Conservation (phyloP, 23 tunicate genomes). For the Aplidium turbinatum region DNA sequence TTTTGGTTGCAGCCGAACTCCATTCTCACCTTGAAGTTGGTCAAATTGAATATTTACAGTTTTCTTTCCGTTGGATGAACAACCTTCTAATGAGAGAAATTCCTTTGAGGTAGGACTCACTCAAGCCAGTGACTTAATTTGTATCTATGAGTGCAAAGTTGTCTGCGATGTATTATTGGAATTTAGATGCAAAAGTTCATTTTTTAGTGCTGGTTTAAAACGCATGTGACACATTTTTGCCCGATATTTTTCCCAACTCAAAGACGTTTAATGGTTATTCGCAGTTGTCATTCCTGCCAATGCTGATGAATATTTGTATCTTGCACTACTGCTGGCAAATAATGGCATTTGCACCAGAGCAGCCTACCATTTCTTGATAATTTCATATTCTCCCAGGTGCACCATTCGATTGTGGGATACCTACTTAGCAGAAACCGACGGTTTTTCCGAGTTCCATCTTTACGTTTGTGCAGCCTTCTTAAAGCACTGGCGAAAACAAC, state of each 20-base stretch:
- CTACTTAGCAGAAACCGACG: constrained; percentile 93
- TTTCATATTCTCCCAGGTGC: constrained; percentile 67
- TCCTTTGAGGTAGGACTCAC: constrained; percentile 50
- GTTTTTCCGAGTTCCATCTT: constrained; percentile 88
- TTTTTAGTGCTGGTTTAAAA: too few relatives aligned
- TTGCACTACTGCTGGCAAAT: too few relatives aligned
- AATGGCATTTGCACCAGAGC: too few relatives aligned
- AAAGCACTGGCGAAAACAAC: constrained; percentile 89
- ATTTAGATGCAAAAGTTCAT: too few relatives aligned
- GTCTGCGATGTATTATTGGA: background rate
- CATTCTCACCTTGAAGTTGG: constrained; percentile 76
- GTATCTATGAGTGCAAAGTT: background rate
- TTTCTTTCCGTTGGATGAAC: constrained; percentile 99
- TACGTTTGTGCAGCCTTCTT: constrained; percentile 95
- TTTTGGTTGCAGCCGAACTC: constrained; percentile 61
- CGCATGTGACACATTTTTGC: too few relatives aligned
- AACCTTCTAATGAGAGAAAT: constrained; percentile 95
- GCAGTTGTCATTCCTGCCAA: too few relatives aligned
- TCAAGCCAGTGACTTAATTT: background rate
- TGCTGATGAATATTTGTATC: too few relatives aligned
- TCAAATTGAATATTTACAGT: constrained; percentile 90
- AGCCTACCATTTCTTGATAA: too few relatives aligned
- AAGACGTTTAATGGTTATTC: too few relatives aligned
- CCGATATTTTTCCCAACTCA: too few relatives aligned
- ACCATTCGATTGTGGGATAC: constrained; percentile 97